Percentiles rank a stretch among this genome's conserved stretches.
These are phyloP conservation scores for Pelobates fuscus DNA, from an alignment of 2,113 vertebrate species.

Conservation along the genomic window DNA sequence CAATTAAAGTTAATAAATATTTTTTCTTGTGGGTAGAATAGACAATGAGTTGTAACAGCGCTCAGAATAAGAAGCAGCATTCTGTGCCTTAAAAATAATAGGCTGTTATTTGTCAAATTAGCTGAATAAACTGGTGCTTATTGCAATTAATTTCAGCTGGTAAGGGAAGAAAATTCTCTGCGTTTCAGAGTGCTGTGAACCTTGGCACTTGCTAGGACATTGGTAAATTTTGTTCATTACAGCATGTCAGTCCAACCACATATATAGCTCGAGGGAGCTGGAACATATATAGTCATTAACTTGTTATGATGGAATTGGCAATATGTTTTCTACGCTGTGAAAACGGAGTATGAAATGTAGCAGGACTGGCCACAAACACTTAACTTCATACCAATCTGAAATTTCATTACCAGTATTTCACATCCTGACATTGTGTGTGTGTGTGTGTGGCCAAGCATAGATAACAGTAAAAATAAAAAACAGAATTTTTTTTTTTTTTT, in stretches of 20 bases:
- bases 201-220: background rate
- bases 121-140: background rate
- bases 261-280: background rate
- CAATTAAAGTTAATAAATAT: slow-evolving; percentile 16
- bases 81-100: slow-evolving; percentile 31
- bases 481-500: no score
- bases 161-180: background rate
- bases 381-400: no score
- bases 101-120: slow-evolving; percentile 20
- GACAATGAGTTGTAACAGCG: background rate
- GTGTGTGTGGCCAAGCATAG: no score
- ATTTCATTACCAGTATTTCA: no score
- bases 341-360: background rate
- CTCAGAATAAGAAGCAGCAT: background rate
- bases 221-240: background rate
- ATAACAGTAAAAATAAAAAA: no score
- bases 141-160: background rate
- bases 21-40: background rate
- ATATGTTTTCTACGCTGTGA: background rate
- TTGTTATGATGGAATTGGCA: background rate
- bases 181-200: background rate
- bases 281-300: background rate
- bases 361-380: no score
- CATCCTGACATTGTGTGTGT: no score
- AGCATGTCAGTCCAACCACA: background rate